These are phyloP conservation scores for Rhabdornis inornatus DNA, from an alignment of 2,113 vertebrate genomes.

Conservation along the genomic window DNA sequence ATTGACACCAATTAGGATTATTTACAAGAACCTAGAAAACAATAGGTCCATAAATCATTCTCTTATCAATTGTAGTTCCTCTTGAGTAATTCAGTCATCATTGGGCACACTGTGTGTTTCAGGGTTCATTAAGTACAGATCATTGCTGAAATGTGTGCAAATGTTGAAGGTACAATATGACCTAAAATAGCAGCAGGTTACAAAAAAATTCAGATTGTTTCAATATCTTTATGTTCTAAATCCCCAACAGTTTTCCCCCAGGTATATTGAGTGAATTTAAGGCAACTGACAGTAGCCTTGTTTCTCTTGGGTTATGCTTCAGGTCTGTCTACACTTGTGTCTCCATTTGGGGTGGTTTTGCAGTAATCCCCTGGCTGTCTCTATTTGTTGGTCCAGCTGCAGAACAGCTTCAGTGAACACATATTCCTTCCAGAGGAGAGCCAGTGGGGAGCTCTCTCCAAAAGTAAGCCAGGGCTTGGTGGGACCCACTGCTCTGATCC, in stretches of 20 bases:
- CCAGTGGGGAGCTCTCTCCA: background rate
- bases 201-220: background rate
- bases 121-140: background rate
- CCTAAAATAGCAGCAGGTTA: background rate
- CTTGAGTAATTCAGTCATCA: slow-evolving; percentile 23
- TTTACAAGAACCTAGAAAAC: slow-evolving; percentile 39
- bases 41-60: slow-evolving; percentile 54
- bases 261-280: background rate
- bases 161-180: background rate
- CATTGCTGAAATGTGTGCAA: background rate
- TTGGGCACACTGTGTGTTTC: background rate
- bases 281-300: background rate
- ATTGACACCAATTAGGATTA: slow-evolving; percentile 58
- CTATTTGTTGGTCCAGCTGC: background rate
- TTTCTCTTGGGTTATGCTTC: background rate
- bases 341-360: background rate
- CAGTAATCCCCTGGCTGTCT: background rate
- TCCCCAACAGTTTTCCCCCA: background rate
- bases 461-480: background rate
- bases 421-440: background rate
- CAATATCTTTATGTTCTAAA: background rate
- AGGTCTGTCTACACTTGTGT: background rate
- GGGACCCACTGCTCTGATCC: background rate
- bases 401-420: background rate
- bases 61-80: slow-evolving; percentile 56